Evolutionary conservation across 2,888 invertebrate species (phyloP), one percentile per base, ranked within the genome.

Genomic region (Tuta absoluta): DNA sequence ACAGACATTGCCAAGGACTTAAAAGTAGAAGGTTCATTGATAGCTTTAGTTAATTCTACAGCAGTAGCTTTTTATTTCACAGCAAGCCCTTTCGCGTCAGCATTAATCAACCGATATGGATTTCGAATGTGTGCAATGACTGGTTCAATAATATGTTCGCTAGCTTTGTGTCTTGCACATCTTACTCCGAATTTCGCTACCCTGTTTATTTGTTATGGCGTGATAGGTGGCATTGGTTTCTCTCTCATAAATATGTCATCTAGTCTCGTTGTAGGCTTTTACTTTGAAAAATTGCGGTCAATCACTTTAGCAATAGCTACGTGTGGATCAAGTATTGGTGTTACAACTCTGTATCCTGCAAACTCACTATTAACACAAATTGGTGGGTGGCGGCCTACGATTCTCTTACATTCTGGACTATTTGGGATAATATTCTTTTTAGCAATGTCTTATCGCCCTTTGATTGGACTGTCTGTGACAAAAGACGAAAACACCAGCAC

Each of bases 31-130:
- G 76, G 81, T 62, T 83, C 87, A 8, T 60, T 85, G 23, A 75
- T 86, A 48, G 82, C 86, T 56, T 72, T 91, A 38, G 72, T 85
- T 14, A 91, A 89, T 73, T 91, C 91, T 48, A 73, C 90, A 64
- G 80, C 87, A 56, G 68, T 87, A 38, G 81, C 89, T 49, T 66
- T 91, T 65, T 91, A 91, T 71, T 87, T 84, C 66, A 70, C 83
- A 21, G 78, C 72, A 51, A 84, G 85, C 0, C 91, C 91, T 33
- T 61, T 91, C 38, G 82, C 80, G 17, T 89, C 91, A 24, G 89
- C 89, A 24, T 80, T 87, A 65, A 87, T 91, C 56, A 91, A 91
- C 69, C 80, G 90, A 60, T 90, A 84, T 76, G 91, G 91, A 63
- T 91, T 91, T 72, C 77, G 91, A 68, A 82, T 85, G 12, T 81